Conservation (phyloP, 2,797 vertebrate species). For the Novumbra hubbsi region DNA sequence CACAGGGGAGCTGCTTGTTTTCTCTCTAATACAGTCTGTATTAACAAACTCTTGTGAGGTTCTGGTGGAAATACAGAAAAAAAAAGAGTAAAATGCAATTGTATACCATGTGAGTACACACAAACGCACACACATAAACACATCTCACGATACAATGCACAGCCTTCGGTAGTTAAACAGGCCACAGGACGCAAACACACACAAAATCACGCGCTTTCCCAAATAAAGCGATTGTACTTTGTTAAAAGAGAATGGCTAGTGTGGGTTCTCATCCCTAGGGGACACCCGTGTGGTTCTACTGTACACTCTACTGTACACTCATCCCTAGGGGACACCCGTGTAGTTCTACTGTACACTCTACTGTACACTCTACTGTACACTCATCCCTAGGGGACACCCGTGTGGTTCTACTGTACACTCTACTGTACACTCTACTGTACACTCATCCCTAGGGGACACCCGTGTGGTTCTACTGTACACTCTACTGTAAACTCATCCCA, state of each 20-base stretch:
- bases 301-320: too few relatives aligned
- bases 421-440: too few relatives aligned
- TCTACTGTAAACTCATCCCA: too few relatives aligned
- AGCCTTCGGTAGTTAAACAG: not conserved
- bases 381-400: not conserved
- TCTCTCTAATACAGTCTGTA: conserved; percentile 9
- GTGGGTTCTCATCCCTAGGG: not conserved
- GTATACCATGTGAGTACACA: too few relatives aligned
- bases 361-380: too few relatives aligned
- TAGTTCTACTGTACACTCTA: not conserved
- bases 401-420: not conserved
- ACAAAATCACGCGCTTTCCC: not conserved
- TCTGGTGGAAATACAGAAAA: conserved; percentile 6
- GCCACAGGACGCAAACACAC: not conserved
- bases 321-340: not conserved
- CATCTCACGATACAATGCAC: not conserved
- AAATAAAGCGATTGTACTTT: not conserved
- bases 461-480: not conserved
- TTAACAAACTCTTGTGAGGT: conserved; percentile 11
- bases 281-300: not conserved
- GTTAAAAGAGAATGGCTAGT: not conserved
- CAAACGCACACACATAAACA: not conserved
- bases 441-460: not conserved
- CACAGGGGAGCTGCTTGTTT: not conserved
- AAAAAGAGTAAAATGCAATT: not conserved